Evolutionary conservation across 1,140 invertebrate genomes (phyloP).

Genomic region (Phocides pigmalion): DNA sequence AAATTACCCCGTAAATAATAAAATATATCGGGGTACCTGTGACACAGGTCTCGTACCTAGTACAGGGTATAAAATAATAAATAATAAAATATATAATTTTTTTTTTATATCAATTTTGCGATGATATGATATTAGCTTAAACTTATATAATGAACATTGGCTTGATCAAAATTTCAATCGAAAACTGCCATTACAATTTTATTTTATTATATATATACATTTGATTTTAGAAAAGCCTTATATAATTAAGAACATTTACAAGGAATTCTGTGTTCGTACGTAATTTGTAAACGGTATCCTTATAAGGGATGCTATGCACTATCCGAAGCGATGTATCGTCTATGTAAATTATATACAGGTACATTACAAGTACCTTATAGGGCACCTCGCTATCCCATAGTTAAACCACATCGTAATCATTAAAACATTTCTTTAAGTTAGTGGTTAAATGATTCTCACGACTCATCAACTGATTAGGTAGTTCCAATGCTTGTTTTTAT

Average conservation of each 20-base stretch:
- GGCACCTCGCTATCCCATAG: constrained; percentile 1
- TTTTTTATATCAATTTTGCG: too few species aligned
- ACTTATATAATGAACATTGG: too few species aligned
- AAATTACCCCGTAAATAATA: too few species aligned
- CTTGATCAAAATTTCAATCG: too few species aligned
- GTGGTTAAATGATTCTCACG: neutral
- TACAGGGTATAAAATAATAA: too few species aligned
- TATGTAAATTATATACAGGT: constrained; percentile 6
- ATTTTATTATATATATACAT: neutral
- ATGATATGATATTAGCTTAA: too few species aligned
- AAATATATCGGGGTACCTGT: too few species aligned
- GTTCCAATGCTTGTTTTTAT: too few species aligned
- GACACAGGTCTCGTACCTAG: too few species aligned
- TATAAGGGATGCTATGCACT: constrained; percentile 3
- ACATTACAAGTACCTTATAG: constrained; percentile 3
- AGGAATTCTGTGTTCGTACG: neutral
- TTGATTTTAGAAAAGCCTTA: neutral
- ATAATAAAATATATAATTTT: too few species aligned
- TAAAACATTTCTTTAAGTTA: neutral
- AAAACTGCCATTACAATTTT: too few species aligned
- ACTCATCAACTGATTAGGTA: too few species aligned
- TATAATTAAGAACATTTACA: neutral
- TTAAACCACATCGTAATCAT: constrained; percentile 5
- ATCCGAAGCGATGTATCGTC: neutral
- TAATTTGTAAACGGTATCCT: constrained; percentile 7